A percentile compares a stretch with the other conserved stretches of the same genome.
Conservation (phyloP, 2,888 invertebrate genomes). For the Drosophila nigritarsus region DNA sequence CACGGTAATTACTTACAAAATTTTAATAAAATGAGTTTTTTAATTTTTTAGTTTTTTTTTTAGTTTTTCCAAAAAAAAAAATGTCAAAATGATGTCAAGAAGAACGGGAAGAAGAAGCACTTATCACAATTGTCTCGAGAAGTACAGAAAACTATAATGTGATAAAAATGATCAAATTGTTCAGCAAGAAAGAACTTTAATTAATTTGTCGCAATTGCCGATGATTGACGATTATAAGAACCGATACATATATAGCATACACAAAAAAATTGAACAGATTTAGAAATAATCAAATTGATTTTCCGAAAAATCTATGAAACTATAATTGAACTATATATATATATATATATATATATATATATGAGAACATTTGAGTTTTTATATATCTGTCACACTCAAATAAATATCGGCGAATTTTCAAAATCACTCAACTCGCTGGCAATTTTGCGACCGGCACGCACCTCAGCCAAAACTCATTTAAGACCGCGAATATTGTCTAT, state of each 20-base stretch:
- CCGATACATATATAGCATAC: not conserved
- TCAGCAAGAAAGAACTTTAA: not conserved
- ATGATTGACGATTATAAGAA: not conserved
- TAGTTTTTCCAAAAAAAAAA: not conserved
- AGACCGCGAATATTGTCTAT: not conserved
- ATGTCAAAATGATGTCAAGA: not conserved
- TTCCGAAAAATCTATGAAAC: not conserved
- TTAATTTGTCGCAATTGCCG: conserved; percentile 4
- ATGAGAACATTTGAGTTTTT: not conserved
- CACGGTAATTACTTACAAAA: not conserved
- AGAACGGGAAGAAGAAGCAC: not conserved
- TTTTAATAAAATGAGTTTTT: too few species aligned
- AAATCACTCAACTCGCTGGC: not conserved
- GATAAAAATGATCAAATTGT: not conserved
- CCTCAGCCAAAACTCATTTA: not conserved
- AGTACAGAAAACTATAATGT: not conserved
- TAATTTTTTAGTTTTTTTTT: too few species aligned
- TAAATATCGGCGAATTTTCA: not conserved
- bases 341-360: too few species aligned
- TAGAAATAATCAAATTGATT: not conserved
- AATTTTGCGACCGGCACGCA: not conserved
- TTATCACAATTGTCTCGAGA: conserved; percentile 8
- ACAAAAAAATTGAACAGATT: not conserved
- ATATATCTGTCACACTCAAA: not conserved
- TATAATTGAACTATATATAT: not conserved